Evolutionary conservation across 1,140 invertebrate species (phyloP), one percentile per base, ranked within the genome.

Genomic region (Danaus melanippus): DNA sequence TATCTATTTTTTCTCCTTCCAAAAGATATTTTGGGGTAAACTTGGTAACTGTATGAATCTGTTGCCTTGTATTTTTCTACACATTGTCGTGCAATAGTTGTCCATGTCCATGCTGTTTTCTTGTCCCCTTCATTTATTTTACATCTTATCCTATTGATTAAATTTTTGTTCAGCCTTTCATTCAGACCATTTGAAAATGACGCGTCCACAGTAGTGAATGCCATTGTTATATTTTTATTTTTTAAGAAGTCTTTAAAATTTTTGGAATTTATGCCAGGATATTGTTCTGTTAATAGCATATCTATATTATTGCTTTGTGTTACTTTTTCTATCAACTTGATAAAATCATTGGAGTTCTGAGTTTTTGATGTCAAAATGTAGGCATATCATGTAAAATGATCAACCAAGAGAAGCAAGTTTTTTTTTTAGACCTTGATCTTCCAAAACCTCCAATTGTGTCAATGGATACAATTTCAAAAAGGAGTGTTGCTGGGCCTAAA

Each of bases 331-430:
- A 74, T n/a, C 47, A 83, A 49, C 67, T 78, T 79, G 6, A 85
- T 71, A 47, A 82, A 84, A 53, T 78, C 78, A 43, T 56, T 64
- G 32, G 71, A 54, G 44, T 46, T 68, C 65, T 82, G 77, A 1
- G 57, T 72, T 66, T 70, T 78, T 44, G 74, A 83, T 43, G 73
- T 77, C n/a, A 60, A 50, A 54, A 46, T 57, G 53, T 55, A 56
- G 17, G 56, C 57, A 50, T 50, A 59, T 12, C 42, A 43, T 1
- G 17, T 21, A 5, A 21, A 21, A 21, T 21, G 17, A 21, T 21
- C 17, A 2, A 21, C 17, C 2, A 12, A 51, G 10, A 50, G 51
- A 54, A 51, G 40, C 54, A 41, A 43, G 54, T 54, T 50, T 7
- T 61, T 44, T 56, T 56, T 17, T 53, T 61, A 32, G 54, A 56